phyloP scores from a whole-genome alignment of 2,797 vertebrate genomes.

The Mormyrus hasselquistii region DNA sequence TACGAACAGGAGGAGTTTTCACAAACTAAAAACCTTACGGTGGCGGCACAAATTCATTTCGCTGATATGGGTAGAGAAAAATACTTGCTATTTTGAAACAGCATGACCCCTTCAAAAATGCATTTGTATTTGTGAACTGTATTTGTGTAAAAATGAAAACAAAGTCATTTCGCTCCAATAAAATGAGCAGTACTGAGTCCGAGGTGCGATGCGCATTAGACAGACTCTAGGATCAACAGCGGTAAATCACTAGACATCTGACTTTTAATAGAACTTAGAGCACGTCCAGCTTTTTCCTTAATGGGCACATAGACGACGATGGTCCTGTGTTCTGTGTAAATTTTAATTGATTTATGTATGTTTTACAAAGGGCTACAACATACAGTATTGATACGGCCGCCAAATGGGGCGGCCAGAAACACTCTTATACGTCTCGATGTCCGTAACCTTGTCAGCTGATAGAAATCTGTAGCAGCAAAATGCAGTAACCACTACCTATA shows the following conservation, averaged over 20 bases:
- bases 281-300: constrained; percentile 16
- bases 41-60: constrained; percentile 47
- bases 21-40: constrained; percentile 42
- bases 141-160: not conserved
- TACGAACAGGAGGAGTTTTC: constrained; percentile 42
- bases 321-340: constrained; percentile 22
- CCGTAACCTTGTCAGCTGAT: not conserved
- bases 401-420: not conserved
- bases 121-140: not conserved
- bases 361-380: not conserved
- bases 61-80: constrained; percentile 13
- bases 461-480: not conserved
- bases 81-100: not conserved
- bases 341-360: constrained; percentile 20
- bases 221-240: constrained; percentile 27
- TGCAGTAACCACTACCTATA: not conserved
- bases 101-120: not conserved
- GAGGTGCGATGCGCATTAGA: not conserved
- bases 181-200: constrained; percentile 3
- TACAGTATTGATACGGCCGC: constrained; percentile 11
- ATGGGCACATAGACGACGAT: constrained; percentile 13
- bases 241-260: constrained; percentile 36
- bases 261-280: constrained; percentile 28
- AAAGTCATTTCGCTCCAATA: constrained; percentile 14
- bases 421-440: constrained; percentile 14